Percentiles rank a stretch among this genome's conserved stretches.
These are phyloP conservation scores for Saturnia japonica DNA, from an alignment of 2,888 invertebrate genomes.

Conservation along the genomic window DNA sequence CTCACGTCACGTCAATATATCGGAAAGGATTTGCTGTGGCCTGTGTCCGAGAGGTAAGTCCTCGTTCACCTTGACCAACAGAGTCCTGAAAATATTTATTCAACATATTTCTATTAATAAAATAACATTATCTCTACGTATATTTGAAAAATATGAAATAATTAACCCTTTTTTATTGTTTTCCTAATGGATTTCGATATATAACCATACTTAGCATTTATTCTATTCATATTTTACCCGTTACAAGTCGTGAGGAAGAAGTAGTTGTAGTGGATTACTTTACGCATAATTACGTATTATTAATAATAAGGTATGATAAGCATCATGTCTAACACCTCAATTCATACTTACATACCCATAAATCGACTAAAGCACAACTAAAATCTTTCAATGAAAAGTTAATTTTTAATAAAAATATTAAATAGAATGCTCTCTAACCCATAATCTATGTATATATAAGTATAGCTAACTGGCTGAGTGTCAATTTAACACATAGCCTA, in stretches of 20 bases:
- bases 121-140: neutral
- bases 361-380: neutral
- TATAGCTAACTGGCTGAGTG: too few relatives aligned
- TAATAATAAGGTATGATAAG: too few relatives aligned
- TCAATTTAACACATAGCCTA: too few relatives aligned
- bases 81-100: neutral
- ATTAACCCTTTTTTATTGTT: neutral
- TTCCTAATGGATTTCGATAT: neutral
- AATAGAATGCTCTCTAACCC: neutral
- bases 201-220: neutral
- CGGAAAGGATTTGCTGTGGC: constrained; percentile 62
- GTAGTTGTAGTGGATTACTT: neutral
- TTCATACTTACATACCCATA: neutral
- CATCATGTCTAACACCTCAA: neutral
- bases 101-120: neutral
- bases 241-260: neutral
- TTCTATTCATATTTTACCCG: neutral
- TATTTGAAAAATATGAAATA: too few relatives aligned
- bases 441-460: neutral
- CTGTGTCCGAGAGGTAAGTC: constrained; percentile 39
- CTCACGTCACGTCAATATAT: constrained; percentile 51
- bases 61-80: constrained; percentile 14
- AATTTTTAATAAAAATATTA: neutral
- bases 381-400: neutral
- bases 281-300: neutral